A percentile compares a stretch with the other conserved stretches of the same genome.
Evolutionary conservation across 2,113 vertebrate species (phyloP).

Genomic region (Callipepla californica): DNA sequence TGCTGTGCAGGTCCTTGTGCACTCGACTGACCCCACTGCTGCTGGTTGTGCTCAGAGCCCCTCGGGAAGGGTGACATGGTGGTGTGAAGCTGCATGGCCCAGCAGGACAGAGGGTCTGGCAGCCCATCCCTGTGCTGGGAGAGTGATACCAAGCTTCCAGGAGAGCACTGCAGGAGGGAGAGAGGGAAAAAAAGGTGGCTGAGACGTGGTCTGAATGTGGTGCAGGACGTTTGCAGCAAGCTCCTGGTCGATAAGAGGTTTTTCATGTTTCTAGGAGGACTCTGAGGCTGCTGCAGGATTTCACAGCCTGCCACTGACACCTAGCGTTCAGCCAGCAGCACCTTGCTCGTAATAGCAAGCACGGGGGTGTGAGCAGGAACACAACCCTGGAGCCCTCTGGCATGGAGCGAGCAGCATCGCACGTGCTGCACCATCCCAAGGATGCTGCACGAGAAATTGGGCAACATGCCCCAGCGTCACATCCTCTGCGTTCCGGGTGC

Average conservation of each 20-base stretch:
- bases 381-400: accelerated
- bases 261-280: background rate
- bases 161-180: background rate
- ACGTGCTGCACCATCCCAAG: background rate
- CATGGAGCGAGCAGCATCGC: accelerated
- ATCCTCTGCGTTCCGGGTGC: background rate
- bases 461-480: background rate
- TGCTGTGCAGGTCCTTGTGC: background rate
- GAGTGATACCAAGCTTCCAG: background rate
- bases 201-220: background rate
- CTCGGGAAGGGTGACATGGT: background rate
- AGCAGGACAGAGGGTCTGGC: background rate
- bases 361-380: accelerated
- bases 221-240: background rate
- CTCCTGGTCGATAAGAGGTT: background rate
- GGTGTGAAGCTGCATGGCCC: background rate
- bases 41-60: background rate
- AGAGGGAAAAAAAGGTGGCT: background rate
- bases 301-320: background rate
- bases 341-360: background rate
- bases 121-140: background rate
- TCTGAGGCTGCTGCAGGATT: background rate
- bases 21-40: background rate
- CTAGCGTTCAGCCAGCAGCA: background rate
- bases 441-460: background rate